Conservation (phyloP, 1,140 invertebrate genomes). For the Anoplophora glabripennis region DNA sequence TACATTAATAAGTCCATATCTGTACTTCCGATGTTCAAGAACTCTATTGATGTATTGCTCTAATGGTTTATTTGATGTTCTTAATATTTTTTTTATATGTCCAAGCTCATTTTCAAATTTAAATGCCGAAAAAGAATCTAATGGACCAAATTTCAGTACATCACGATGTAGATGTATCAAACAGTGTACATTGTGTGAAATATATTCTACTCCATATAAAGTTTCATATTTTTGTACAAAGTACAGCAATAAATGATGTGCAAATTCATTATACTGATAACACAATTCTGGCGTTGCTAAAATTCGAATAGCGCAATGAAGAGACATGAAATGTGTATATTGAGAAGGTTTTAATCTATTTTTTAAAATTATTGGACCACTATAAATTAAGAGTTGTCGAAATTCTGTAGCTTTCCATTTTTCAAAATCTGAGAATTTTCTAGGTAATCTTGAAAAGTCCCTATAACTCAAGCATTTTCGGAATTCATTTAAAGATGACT, state of each 20-base stretch:
- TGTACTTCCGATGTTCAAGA: no score
- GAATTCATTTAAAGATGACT: not conserved
- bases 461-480: not conserved
- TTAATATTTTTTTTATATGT: not conserved
- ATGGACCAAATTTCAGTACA: slow-evolving; percentile 5
- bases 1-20: no score
- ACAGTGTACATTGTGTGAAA: slow-evolving; percentile 17
- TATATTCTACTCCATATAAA: slow-evolving; percentile 16
- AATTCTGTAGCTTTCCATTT: slow-evolving; percentile 5
- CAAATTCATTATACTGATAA: slow-evolving; percentile 7
- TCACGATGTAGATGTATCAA: slow-evolving; percentile 18
- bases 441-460: not conserved
- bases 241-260: slow-evolving; percentile 8
- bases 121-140: slow-evolving; percentile 15
- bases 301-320: slow-evolving; percentile 13
- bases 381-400: not conserved
- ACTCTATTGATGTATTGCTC: not conserved
- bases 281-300: not conserved
- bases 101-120: slow-evolving; percentile 4
- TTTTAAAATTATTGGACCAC: slow-evolving; percentile 13
- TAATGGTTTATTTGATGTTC: not conserved
- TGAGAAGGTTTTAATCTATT: not conserved
- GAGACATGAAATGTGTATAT: slow-evolving; percentile 7
- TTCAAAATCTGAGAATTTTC: not conserved
- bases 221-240: slow-evolving; percentile 11